A percentile compares a stretch with the other conserved stretches of the same genome.
Conservation (phyloP, 2,113 vertebrate species). For the Ifrita kowaldi region DNA sequence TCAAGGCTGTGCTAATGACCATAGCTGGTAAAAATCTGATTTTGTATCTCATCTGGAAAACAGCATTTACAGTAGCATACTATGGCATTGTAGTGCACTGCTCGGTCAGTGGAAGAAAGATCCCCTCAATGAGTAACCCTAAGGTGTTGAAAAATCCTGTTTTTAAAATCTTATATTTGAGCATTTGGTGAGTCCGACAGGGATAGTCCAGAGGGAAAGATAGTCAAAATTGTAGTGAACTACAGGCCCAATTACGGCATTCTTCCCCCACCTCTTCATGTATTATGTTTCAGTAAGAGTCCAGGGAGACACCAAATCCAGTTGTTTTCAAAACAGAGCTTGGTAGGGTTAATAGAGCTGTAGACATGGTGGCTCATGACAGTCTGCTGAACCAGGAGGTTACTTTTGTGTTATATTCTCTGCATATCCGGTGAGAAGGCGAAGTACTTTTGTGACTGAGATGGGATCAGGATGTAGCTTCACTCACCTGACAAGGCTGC, state of each 20-base stretch:
- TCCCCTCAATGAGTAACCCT: not conserved
- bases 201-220: not conserved
- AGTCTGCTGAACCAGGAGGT: not conserved
- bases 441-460: not conserved
- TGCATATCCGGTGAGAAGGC: not conserved
- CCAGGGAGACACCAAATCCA: not conserved
- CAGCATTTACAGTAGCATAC: not conserved
- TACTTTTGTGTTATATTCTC: not conserved
- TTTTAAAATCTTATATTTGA: not conserved
- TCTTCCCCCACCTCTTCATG: not conserved
- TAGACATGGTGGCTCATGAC: not conserved
- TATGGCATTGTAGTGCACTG: too few relatives aligned
- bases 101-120: not conserved
- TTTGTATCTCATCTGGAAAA: slow-evolving; percentile 2
- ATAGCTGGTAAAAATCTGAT: slow-evolving; percentile 20
- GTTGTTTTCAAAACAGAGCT: not conserved
- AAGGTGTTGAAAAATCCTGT: not conserved
- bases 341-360: not conserved
- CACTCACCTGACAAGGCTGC: not conserved
- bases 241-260: not conserved
- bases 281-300: not conserved
- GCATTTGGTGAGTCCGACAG: not conserved
- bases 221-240: not conserved
- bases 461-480: not conserved
- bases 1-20: not conserved